Base-by-base conservation (phyloP, 2,797 vertebrate genomes). In the Pelobates cultripes region DNA sequence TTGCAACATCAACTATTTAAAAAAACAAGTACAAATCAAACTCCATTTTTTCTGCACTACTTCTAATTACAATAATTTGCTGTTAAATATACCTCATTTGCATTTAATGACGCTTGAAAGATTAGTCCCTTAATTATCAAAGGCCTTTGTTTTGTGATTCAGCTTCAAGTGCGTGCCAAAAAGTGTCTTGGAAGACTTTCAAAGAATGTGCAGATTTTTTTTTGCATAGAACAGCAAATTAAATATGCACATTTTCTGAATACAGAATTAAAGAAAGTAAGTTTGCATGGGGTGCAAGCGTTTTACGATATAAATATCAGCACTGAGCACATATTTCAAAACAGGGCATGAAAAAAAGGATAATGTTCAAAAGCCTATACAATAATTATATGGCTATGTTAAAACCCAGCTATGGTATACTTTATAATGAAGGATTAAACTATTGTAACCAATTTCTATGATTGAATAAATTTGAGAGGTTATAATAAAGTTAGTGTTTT, bases 91-190 rank as follows among this genome's bases (percentile, higher is more conserved):
- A 73, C 70, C 81, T 82, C 70, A 82, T 82, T 82, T 82, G 70
- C 81, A 77, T 82, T 82, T 82, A 82, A 82, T 82, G 81, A 82
- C 40, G 75, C 75, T 78, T 69, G 70, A 77, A 82, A 82, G 72
- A 15, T 53, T 68, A 82, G 81, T 67, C 81, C 47, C 73, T 69
- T 82, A 77, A 82, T 78, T 77, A 73, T 78, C 81, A 82, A 78
- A 82, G 81, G 43, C 64, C 51, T 82, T 82, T 82, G 75, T 82
- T 75, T 78, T 73, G 53, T 60, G 70, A 82, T 72, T 68, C 40
- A 17, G 61, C 75, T 82, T 10, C 70, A 45, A 82, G 69, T 82
- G 67, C 60, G 51, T 73, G 75, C 75, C 74, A 82, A 43, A 82
- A 82, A 15, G 42, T 77, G 69, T 55, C 75, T 82, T 82, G 81